Conservation (phyloP, 2,888 invertebrate species). For the Linnaemya vulpina region DNA sequence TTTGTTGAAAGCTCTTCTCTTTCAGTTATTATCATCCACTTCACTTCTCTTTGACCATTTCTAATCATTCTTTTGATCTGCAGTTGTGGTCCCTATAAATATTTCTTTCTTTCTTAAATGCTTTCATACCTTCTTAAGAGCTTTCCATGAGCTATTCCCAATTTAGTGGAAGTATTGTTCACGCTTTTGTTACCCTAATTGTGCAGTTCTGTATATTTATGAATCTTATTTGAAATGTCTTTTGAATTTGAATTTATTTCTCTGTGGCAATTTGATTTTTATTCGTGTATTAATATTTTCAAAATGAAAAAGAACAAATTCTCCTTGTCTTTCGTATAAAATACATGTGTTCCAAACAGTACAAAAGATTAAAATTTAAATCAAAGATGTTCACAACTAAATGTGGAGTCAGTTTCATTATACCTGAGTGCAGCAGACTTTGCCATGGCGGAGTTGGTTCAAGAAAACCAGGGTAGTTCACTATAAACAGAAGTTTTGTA, state of each 20-base stretch:
- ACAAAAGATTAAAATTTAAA: constrained; percentile 16
- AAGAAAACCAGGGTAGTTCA: not conserved
- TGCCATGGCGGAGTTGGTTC: not conserved
- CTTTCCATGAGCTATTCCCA: no score
- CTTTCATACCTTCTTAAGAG: no score
- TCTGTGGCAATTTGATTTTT: constrained; percentile 55
- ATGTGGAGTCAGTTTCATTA: not conserved
- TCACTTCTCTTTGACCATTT: no score
- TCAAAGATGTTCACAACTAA: constrained; percentile 13
- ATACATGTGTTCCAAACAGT: constrained; percentile 26
- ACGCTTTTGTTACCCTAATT: not conserved
- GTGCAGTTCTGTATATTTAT: not conserved
- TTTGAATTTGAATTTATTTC: constrained; percentile 3
- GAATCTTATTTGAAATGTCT: constrained; percentile 40
- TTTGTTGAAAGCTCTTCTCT: no score
- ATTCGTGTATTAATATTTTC: constrained; percentile 48
- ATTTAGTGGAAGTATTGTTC: no score
- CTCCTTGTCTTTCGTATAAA: constrained; percentile 11
- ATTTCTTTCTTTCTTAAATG: no score
- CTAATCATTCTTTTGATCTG: no score
- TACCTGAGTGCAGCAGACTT: not conserved
- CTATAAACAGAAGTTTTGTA: not conserved
- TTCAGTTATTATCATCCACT: no score
- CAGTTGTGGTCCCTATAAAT: no score
- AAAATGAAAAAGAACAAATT: constrained; percentile 8